phyloP scores from a whole-genome alignment of 2,797 vertebrate genomes.

The Orestias chungarensis region DNA sequence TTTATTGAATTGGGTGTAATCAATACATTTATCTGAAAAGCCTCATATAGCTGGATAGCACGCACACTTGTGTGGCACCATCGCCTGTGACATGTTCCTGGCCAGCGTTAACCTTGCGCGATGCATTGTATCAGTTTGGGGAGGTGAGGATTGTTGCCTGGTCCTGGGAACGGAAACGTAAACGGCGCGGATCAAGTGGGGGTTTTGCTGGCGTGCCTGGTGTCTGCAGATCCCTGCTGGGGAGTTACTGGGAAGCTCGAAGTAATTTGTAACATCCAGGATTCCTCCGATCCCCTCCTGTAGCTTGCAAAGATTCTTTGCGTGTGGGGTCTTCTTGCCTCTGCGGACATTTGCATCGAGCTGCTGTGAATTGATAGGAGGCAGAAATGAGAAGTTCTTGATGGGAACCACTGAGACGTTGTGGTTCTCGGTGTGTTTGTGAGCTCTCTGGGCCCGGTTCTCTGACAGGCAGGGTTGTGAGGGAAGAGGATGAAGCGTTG shows the following conservation, averaged over 20 bases:
- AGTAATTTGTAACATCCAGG: conserved; percentile 3
- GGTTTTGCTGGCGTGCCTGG: conserved; percentile 56
- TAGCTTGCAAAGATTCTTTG: conserved; percentile 11
- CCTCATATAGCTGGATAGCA: neutral
- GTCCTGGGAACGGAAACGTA: conserved; percentile 45
- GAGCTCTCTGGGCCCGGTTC: conserved; percentile 27
- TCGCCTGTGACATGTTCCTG: conserved; percentile 53
- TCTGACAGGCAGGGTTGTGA: conserved; percentile 32
- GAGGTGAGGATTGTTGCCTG: conserved; percentile 28
- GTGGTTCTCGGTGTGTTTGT: conserved; percentile 30
- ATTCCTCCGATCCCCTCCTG: conserved; percentile 27
- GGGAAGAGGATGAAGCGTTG: conserved; percentile 9
- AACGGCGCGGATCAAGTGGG: conserved; percentile 40
- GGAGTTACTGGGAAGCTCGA: conserved; percentile 8
- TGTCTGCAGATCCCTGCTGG: conserved; percentile 46
- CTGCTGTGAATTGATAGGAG: conserved; percentile 62
- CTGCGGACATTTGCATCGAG: conserved; percentile 5
- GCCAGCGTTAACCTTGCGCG: conserved; percentile 31
- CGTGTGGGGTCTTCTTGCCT: conserved; percentile 13
- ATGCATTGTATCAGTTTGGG: conserved; percentile 39
- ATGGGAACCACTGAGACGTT: conserved; percentile 53
- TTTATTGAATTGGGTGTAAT: conserved; percentile 2
- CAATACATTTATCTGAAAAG: conserved; percentile 27
- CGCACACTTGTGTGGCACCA: conserved; percentile 26
- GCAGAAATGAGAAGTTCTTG: conserved; percentile 73